These are phyloP conservation scores for Allolobophora icterica DNA, from an alignment of 2,888 invertebrate genomes.

Conservation along the genomic window DNA sequence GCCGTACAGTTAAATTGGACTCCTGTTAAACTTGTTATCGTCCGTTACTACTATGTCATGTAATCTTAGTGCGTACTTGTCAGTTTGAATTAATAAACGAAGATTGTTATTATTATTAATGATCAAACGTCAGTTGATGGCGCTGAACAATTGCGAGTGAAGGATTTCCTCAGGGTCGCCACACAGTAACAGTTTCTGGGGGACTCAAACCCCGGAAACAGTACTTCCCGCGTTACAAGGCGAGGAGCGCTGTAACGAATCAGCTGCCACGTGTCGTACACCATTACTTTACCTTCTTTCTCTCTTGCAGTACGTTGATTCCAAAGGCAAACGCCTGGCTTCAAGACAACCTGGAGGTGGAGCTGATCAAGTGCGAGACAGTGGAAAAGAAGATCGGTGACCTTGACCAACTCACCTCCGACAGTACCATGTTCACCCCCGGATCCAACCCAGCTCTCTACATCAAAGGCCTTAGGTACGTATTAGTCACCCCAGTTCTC, in stretches of 20 bases:
- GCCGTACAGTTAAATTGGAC: too few species aligned
- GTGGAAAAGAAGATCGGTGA: constrained; percentile 47
- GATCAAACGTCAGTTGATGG: too few species aligned
- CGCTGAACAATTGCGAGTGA: too few species aligned
- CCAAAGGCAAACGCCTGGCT: constrained; percentile 51
- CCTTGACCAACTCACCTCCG: constrained; percentile 43
- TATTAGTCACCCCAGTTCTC: not conserved
- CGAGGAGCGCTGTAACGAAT: not conserved
- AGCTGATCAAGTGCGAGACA: constrained; percentile 50
- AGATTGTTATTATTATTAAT: too few species aligned
- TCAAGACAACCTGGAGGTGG: constrained; percentile 46
- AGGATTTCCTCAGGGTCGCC: too few species aligned
- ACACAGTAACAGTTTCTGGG: too few species aligned
- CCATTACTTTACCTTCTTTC: not conserved
- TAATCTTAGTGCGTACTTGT: too few species aligned
- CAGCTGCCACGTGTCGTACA: not conserved
- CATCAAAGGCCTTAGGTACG: constrained; percentile 50
- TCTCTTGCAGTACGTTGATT: constrained; percentile 48
- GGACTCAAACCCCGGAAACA: too few species aligned
- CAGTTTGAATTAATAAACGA: too few species aligned
- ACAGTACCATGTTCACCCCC: constrained; percentile 47
- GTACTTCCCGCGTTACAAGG: too few species aligned
- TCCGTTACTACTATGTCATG: too few species aligned
- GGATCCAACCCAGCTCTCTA: constrained; percentile 45
- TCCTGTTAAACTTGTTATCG: too few species aligned